Base-by-base conservation (phyloP, 2,888 invertebrate genomes). In the Ctena decussata region DNA sequence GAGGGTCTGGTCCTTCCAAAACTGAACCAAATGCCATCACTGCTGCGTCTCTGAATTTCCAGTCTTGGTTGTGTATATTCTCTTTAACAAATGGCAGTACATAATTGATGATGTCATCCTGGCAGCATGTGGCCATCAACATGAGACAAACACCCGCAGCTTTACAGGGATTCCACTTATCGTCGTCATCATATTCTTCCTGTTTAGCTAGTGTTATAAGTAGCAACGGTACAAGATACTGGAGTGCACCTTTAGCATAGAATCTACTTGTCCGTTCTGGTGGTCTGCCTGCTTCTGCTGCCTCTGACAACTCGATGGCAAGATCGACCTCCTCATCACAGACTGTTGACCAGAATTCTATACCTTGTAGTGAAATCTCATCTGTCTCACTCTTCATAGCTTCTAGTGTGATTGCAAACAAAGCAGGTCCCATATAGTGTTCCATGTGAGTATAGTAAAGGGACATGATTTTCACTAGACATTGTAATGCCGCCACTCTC, bases 301-400 rank as follows among this genome's bases (percentile, higher is more conserved):
- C 99, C 93, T 99, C 99, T 69, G 98, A 98, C 94, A 98, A 98
- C 96, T 99, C 99, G 95, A 99, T 95, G 27, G 94, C 94, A 39
- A 95, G 90, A 96, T 99, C 99, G 46, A 99, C 98, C 96, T 99
- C 99, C 96, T 99, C 99, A 96, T 99, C 99, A 94, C 99, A 99
- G 0, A 99, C 99, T 94, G 99, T 99, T 5, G 99, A 99, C 99
- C 99, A 99, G 96, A 99, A 99, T 96, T 99, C 99, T 95, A 99
- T 99, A 91, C 99, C 99, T 96, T 99, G 99, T 80, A 99, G 97
- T 27, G 99, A 98, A 77, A 99, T 98, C 92, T 99, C 99, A 96
- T 99, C 99, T 90, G 98, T 97, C 89, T 98, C 98, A 27, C 98
- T 98, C 95, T 98, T 99, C 99, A 99, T 99, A 15, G 99, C 99